These are phyloP conservation scores for Ciconia stormi DNA, from an alignment of 2,113 vertebrate species.

Conservation along the genomic window DNA sequence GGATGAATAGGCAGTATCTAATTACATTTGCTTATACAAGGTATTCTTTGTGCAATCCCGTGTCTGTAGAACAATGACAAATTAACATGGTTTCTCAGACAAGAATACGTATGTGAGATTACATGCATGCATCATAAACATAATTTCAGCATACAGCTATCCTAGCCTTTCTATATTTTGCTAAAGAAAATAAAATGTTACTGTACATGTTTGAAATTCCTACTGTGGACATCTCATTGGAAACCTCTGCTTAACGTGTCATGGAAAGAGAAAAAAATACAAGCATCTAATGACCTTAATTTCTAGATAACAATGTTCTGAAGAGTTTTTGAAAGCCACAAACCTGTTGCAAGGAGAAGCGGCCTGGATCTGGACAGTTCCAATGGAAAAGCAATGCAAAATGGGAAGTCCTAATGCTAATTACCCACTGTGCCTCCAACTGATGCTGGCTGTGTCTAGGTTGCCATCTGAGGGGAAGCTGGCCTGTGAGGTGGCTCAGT, in stretches of 20 bases:
- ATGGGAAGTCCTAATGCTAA: not conserved
- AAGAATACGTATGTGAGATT: not conserved
- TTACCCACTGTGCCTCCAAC: not conserved
- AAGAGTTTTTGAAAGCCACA: not conserved
- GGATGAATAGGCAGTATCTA: not conserved
- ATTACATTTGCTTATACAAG: not conserved
- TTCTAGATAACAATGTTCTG: not conserved
- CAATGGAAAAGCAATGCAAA: not conserved
- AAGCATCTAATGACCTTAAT: not conserved
- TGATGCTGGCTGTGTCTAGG: not conserved
- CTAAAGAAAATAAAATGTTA: not conserved
- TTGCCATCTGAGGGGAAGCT: not conserved
- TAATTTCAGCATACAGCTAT: not conserved
- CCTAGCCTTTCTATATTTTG: not conserved
- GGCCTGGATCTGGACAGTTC: not conserved
- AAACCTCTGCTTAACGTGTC: not conserved
- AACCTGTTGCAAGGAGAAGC: not conserved
- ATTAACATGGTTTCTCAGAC: not conserved
- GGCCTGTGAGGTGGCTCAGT: not conserved
- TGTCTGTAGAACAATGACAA: not conserved
- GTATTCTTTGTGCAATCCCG: not conserved
- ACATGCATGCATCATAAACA: no score
- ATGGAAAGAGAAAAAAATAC: not conserved
- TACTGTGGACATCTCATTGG: not conserved
- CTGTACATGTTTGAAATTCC: not conserved